phyloP scores from a whole-genome alignment of 2,113 vertebrate genomes.

The Cairina moschata region DNA sequence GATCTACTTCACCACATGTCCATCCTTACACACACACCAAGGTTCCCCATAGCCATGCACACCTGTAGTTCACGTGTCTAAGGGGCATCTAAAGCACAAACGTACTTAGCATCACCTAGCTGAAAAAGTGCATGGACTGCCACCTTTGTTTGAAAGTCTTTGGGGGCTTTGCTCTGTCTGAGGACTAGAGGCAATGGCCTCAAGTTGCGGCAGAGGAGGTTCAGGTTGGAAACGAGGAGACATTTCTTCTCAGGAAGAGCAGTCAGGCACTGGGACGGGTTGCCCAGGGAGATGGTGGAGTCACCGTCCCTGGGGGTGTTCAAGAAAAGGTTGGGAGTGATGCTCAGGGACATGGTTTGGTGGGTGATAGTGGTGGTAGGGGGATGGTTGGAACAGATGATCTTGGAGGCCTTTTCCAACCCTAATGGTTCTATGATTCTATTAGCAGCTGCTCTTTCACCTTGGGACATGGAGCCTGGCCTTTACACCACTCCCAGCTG shows the following conservation, averaged over 20 bases:
- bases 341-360: too few relatives aligned
- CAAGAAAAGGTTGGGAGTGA: too few relatives aligned
- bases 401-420: too few relatives aligned
- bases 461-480: neutral
- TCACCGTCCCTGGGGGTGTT: too few relatives aligned
- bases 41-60: neutral
- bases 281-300: too few relatives aligned
- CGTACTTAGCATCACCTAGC: neutral
- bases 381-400: too few relatives aligned
- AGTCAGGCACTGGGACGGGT: too few relatives aligned
- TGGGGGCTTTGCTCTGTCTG: neutral
- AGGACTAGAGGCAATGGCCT: neutral
- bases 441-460: neutral
- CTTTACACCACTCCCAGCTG: neutral
- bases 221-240: too few relatives aligned
- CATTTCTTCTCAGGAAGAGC: too few relatives aligned
- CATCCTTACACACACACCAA: fast-evolving
- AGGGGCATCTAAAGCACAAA: neutral
- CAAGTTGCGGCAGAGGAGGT: too few relatives aligned
- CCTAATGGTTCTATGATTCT: too few relatives aligned
- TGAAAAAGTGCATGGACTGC: neutral
- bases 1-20: neutral
- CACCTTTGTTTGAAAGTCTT: neutral
- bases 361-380: too few relatives aligned
- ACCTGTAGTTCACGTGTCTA: neutral